A percentile compares a stretch with the other conserved stretches of the same genome.
These are phyloP conservation scores for Sylvilagus floridanus DNA, from an alignment of 2,797 vertebrate genomes.

Conservation along the genomic window DNA sequence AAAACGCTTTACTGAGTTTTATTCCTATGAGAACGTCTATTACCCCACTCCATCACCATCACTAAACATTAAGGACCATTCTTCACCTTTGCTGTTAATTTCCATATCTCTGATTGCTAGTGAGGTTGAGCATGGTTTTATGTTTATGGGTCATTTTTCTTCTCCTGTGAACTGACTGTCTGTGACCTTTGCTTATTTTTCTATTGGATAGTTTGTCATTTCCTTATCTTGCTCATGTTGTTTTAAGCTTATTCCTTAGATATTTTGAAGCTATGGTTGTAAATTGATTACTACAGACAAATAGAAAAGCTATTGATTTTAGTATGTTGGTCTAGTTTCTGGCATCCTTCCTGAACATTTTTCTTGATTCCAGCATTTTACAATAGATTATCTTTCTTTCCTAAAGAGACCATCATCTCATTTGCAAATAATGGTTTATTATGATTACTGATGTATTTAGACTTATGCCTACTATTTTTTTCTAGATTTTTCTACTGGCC, in stretches of 20 bases:
- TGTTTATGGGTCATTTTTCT: slow-evolving; percentile 56
- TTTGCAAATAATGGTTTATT: slow-evolving; percentile 69
- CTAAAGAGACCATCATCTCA: slow-evolving; percentile 46
- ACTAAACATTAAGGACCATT: slow-evolving; percentile 60
- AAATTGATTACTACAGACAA: slow-evolving; percentile 66
- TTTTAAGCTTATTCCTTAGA: slow-evolving; percentile 56
- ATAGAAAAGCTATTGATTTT: slow-evolving; percentile 70
- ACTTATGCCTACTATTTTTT: slow-evolving; percentile 16
- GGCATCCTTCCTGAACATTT: slow-evolving; percentile 58
- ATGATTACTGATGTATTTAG: slow-evolving; percentile 51
- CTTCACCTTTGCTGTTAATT: slow-evolving; percentile 69
- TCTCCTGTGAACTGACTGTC: slow-evolving; percentile 55
- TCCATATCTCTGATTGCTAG: slow-evolving; percentile 68
- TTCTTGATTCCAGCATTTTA: slow-evolving; percentile 70
- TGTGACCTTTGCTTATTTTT: slow-evolving; percentile 57
- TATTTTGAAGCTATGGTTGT: slow-evolving; percentile 48
- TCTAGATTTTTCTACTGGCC: background rate
- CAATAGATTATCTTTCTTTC: slow-evolving; percentile 65
- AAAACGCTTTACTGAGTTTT: slow-evolving; percentile 50
- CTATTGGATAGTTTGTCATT: slow-evolving; percentile 31
- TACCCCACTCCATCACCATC: slow-evolving; percentile 10
- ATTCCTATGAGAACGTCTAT: slow-evolving; percentile 48
- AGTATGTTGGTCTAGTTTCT: slow-evolving; percentile 52
- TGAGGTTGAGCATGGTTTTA: slow-evolving; percentile 57
- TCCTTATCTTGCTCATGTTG: slow-evolving; percentile 55